These are phyloP conservation scores for Agriopis marginaria DNA, from an alignment of 2,888 invertebrate species.

Conservation along the genomic window DNA sequence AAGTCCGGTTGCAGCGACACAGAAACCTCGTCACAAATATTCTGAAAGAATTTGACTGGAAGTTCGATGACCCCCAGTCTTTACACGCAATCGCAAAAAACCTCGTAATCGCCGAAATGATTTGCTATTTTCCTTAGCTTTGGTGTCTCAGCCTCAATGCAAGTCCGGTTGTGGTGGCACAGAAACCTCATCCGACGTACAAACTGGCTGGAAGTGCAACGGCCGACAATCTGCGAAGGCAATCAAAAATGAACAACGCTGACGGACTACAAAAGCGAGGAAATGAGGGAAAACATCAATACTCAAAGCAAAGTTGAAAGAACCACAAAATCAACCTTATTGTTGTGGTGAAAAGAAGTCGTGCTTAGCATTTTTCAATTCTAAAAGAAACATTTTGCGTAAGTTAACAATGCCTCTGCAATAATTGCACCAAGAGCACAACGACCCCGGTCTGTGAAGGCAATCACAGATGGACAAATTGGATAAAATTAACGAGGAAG, in stretches of 20 bases:
- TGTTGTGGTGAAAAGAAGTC: not conserved
- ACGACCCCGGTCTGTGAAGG: conserved; percentile 23
- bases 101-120: not conserved
- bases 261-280: conserved; percentile 5
- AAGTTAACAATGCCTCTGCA: conserved; percentile 7
- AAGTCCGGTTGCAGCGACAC: conserved; percentile 26
- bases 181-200: conserved; percentile 15
- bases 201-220: conserved; percentile 27
- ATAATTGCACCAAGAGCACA: conserved; percentile 25
- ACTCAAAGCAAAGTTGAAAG: not conserved
- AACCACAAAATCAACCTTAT: not conserved
- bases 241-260: conserved; percentile 16
- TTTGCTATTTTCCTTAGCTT: not conserved
- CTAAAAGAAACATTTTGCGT: conserved; percentile 7
- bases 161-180: conserved; percentile 22
- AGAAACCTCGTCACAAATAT: conserved; percentile 25
- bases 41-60: conserved; percentile 2
- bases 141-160: conserved; percentile 5
- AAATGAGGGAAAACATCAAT: conserved; percentile 6
- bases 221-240: conserved; percentile 26
- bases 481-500: conserved; percentile 12
- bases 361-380: conserved; percentile 9
- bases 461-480: conserved; percentile 20
- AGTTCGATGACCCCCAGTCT: conserved; percentile 36
- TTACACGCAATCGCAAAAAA: conserved; percentile 3